These are phyloP conservation scores for Coracopsis vasa DNA, from an alignment of 2,113 vertebrate species.

Conservation along the genomic window DNA sequence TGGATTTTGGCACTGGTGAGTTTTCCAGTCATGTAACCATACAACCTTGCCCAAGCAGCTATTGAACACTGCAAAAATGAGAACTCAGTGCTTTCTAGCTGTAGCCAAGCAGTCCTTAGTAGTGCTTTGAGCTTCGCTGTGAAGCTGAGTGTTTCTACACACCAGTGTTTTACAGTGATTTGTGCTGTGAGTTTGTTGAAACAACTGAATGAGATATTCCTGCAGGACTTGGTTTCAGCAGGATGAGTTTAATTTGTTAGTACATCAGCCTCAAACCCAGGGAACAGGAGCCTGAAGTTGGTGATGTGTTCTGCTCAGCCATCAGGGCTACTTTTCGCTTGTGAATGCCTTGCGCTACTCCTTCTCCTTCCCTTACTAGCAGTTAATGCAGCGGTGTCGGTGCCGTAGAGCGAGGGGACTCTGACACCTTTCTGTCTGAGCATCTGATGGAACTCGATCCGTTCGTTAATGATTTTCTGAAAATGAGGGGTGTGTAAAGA, in stretches of 20 bases:
- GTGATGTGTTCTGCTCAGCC: neutral
- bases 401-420: neutral
- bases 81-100: rapidly evolving
- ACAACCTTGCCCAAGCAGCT: neutral
- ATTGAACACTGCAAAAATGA: neutral
- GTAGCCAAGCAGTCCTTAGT: neutral
- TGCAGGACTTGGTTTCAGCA: neutral
- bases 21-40: neutral
- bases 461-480: constrained; percentile 67
- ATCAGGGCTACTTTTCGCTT: neutral
- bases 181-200: neutral
- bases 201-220: neutral
- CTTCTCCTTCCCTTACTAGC: neutral
- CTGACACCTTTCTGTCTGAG: constrained; percentile 56
- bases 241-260: neutral
- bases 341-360: neutral
- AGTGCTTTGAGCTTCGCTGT: neutral
- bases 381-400: rapidly evolving
- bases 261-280: neutral
- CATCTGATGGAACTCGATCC: constrained; percentile 45
- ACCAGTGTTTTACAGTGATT: neutral
- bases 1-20: neutral
- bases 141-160: neutral
- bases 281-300: too few species aligned
- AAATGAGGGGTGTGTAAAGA: neutral